Evolutionary conservation across 2,888 invertebrate genomes (phyloP).

Genomic region (Beris morrisii): DNA sequence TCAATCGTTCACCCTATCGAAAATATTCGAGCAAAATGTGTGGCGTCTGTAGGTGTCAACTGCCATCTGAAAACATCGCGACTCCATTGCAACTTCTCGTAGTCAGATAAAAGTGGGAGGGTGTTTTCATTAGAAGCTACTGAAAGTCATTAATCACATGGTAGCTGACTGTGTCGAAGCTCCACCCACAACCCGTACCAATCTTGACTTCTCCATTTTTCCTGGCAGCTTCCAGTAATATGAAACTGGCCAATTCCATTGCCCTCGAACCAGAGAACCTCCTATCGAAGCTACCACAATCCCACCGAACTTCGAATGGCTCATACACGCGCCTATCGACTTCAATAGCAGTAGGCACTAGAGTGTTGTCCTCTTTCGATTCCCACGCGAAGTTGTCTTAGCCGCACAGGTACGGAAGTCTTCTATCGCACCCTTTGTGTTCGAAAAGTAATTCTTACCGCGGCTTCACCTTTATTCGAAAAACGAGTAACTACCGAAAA

Average conservation of each 20-base stretch:
- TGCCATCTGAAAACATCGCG: no score
- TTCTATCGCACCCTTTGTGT: neutral
- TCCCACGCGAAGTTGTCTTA: neutral
- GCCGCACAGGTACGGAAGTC: no score
- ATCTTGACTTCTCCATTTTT: slow-evolving; percentile 16
- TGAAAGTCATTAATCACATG: no score
- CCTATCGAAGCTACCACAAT: slow-evolving; percentile 1
- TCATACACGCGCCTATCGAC: neutral
- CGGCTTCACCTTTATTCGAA: slow-evolving; percentile 9
- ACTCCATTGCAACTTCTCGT: no score
- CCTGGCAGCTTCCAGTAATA: neutral
- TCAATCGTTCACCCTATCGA: no score
- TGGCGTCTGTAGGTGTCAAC: no score
- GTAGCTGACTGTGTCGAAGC: neutral
- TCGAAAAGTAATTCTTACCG: slow-evolving; percentile 6
- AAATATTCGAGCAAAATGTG: no score
- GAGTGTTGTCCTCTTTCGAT: slow-evolving; percentile 5
- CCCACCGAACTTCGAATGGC: neutral
- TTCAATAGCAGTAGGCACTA: neutral
- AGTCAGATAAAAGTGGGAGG: no score
- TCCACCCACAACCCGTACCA: neutral
- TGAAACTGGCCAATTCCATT: neutral
- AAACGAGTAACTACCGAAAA: neutral
- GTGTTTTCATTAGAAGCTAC: no score
- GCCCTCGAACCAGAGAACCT: slow-evolving; percentile 7